Evolutionary conservation across 2,888 invertebrate genomes (phyloP), one percentile per base, ranked within the genome.

Genomic region (Druceiella hillmani): DNA sequence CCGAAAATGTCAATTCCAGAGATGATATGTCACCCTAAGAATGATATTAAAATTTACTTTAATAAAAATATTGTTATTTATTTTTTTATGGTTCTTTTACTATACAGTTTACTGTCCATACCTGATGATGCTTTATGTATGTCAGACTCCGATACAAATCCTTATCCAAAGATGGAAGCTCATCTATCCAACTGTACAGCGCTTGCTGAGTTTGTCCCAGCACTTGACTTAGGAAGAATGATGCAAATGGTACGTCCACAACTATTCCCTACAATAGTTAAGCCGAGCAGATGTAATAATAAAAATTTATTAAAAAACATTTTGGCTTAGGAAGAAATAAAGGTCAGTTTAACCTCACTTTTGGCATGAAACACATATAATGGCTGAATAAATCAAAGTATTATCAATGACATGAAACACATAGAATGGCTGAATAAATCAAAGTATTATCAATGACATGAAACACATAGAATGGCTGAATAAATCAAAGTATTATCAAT

Each of bases 171-270:
- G 97, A 97, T 0, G 98, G 93, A 49, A 99, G 71, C 66, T 99
- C 99, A 62, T 99, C 99, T 55, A 99, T 87, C 64, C 93, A 95
- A 58, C 95, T 97, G 71, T 98, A 97, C 9, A 92, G 74, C 6
- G 91, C 88, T 55, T 90, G 91, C 50, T 91, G 88, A 4, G 90
- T 89, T 64, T 93, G 91, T 0, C 94, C 95, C 36, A 95, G 73
- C 44, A 98, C 84, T 70, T 97, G 93, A 52, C 92, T 94, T 16
- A 99, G 78, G 65, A 99, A 98, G 65, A 99, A 99, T 20, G 94
- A 90, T 0, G 99, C 98, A 61, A 99, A 95, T 1, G 97, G 98
- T 26, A 99, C 95, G 61, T 99, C 99, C 3, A 98, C 92, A 4
- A 98, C 94, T 47, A 98, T 97, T 13, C 95, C 93, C 83, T 87